Evolutionary conservation across 2,113 vertebrate species (phyloP).

Genomic region (Muscicapa adusta): DNA sequence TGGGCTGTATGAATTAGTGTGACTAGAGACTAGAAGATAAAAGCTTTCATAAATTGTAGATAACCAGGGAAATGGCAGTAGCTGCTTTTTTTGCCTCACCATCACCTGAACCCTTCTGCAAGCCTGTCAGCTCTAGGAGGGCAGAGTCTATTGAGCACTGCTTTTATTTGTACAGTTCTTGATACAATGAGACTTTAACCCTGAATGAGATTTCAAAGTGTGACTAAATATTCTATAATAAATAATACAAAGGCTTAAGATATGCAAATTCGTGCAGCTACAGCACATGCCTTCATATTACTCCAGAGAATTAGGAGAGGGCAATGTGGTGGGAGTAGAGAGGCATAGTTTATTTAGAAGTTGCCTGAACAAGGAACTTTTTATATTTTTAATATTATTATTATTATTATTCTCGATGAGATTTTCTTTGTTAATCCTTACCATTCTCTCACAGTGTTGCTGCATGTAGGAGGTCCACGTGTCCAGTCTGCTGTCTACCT

Average conservation of each 20-base stretch:
- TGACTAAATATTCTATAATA: neutral
- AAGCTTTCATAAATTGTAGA: neutral
- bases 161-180: neutral
- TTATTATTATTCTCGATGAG: neutral
- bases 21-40: neutral
- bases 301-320: neutral
- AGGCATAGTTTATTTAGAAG: neutral
- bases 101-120: neutral
- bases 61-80: neutral
- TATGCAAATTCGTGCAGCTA: neutral
- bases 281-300: neutral
- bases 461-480: neutral
- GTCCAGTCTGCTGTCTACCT: neutral
- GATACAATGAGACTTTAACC: neutral
- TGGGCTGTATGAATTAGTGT: neutral
- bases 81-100: neutral
- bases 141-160: neutral
- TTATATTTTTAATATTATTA: neutral
- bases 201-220: neutral
- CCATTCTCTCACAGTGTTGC: neutral
- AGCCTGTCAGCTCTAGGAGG: neutral
- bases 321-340: accelerated
- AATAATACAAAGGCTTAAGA: neutral
- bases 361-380: neutral
- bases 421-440: neutral